Base-by-base conservation (phyloP, 1,140 invertebrate genomes). In the Cyclargus thomasi region DNA sequence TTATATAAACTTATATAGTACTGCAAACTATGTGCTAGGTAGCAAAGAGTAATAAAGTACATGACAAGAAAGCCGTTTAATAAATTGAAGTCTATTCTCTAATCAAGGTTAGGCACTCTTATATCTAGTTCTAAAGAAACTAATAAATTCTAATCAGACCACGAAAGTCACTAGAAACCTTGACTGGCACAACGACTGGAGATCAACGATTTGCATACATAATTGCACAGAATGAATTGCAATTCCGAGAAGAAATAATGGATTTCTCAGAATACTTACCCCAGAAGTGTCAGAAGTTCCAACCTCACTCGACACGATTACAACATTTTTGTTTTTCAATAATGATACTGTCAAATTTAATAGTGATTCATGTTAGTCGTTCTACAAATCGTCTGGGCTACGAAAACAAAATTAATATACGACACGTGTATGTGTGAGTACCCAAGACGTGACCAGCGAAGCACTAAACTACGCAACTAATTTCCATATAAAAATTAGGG, bases 401-500 rank as follows among this genome's bases (percentile, higher is more conserved):
- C 39, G 39, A 16, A 47, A 47, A 47, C 39, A 47, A 47, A 47
- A 47, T 47, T 47, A 47, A 16, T 47, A 47, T 47, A 47, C 39
- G 14, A 47, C 14, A 8, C 39, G 39, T 47, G 39, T 47, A 47
- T 47, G 39, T 47, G 39, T 20, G 53, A 20, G 18, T 59, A 21
- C 55, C 55, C 55, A 59, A 18, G 17, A 20, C 55, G 55, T 59
- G 55, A 11, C 10, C 55, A 59, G 7, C 55, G 20, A 59, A 59
- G 55, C 55, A 20, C 55, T 59, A 59, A 59, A 59, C 55, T 59
- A 59, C 55, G 55, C 55, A 59, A 20, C 55, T 59, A 59, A 59
- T 59, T 59, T 59, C 55, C 55, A 59, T 59, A 59, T 59, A 20
- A 59, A 59, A 59, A 59, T 59, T 59, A 21, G 55, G 55, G 55